A percentile compares a stretch with the other conserved stretches of the same genome.
Conservation (phyloP, 1,140 invertebrate species). For the Laupala kohalensis region DNA sequence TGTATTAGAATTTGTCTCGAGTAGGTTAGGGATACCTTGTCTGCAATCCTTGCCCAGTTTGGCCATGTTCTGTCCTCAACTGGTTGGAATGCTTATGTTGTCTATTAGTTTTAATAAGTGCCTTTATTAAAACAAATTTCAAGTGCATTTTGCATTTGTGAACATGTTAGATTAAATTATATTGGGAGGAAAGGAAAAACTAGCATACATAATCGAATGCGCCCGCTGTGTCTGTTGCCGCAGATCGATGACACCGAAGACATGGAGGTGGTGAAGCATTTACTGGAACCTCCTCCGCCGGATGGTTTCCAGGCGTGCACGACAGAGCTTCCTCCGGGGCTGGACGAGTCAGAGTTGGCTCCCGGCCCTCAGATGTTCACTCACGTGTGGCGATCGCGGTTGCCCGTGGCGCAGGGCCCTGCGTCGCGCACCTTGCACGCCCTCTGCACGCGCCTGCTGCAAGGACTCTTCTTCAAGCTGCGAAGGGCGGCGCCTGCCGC, state of each 20-base stretch:
- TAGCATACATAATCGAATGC: no score
- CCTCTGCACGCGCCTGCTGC: constrained; percentile 38
- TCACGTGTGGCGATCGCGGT: constrained; percentile 63
- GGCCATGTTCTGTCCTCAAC: no score
- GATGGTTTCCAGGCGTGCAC: constrained; percentile 74
- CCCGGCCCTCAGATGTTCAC: constrained; percentile 79
- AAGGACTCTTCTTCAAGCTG: constrained; percentile 76
- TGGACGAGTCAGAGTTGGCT: constrained; percentile 49
- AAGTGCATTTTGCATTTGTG: no score
- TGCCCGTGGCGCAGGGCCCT: constrained; percentile 41
- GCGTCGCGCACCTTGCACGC: constrained; percentile 44
- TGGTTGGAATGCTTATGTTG: no score
- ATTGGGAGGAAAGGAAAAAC: no score
- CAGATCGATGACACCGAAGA: constrained; percentile 79
- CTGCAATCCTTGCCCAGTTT: no score
- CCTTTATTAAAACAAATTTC: no score
- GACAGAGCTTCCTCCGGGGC: constrained; percentile 63
- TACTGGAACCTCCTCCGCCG: constrained; percentile 65
- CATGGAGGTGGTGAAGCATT: constrained; percentile 59
- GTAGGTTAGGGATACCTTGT: no score
- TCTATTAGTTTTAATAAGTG: no score
- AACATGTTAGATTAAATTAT: no score
- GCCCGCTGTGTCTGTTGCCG: neutral
- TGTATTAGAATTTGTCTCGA: no score
- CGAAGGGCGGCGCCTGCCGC: constrained; percentile 71